Base-by-base conservation (phyloP, 2,888 invertebrate genomes). In the Itoplectis maculator region DNA sequence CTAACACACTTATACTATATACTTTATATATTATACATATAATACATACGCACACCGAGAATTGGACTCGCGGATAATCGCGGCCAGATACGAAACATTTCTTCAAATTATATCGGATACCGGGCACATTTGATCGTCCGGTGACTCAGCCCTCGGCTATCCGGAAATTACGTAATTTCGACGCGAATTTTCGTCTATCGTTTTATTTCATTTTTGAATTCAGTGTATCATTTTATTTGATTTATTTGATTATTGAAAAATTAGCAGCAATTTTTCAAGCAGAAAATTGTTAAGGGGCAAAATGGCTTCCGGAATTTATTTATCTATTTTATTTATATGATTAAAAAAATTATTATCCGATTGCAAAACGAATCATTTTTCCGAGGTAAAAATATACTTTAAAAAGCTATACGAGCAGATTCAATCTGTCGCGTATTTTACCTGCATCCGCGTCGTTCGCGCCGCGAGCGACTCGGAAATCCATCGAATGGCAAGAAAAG, bases 61-160 rank as follows among this genome's bases (percentile, higher is more conserved):
- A 76, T 72, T 37, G 79, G 72, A 82, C 59, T 86, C 47, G 79
- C 85, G 84, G 85, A 89, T 89, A 87, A 90, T 88, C 87, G 88
- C 87, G 87, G 77, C 79, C 86, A 79, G 87, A 88, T 89, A 87
- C 86, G 69, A 69, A 74, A 66, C 85, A 85, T 85, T 85, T 87
- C 85, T 87, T 76, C 85, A 85, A 86, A 83, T 86, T 79, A 76
- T 73, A 63, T 79, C 72, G 54, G 42, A 70, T 49, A 51, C 59
- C 69, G 75, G 61, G 70, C 47, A 65, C 40, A 56, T 76, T 78
- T 49, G 29, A 45, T 45, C 13, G 61, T 13, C 18, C 13, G n/a
- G 47, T 56, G 61, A 49, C 23, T 37, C 73, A 73, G 15, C 13
- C 35, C 45, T 59, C 18, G 18, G 45, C 23, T 37, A 18, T 15